Percentiles rank a stretch among this genome's conserved stretches.
Conservation (phyloP, 2,888 invertebrate genomes). For the Hydriomena furcata region DNA sequence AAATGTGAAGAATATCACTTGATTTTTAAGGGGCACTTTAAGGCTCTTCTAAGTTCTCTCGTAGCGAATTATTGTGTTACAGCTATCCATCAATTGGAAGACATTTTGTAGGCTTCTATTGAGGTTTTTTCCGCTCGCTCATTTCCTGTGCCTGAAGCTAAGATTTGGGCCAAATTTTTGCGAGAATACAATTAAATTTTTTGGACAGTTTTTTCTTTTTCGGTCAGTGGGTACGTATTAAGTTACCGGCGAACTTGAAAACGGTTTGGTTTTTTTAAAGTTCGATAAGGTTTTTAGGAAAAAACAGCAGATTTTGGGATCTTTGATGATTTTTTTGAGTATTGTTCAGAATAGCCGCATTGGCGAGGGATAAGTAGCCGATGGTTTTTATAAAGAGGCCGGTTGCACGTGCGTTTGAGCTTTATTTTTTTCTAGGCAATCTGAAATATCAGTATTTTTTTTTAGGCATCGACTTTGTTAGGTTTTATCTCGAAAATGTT, state of each 20-base stretch:
- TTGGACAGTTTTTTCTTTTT: slow-evolving; percentile 60
- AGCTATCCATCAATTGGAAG: slow-evolving; percentile 77
- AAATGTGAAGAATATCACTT: slow-evolving; percentile 78
- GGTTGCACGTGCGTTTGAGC: slow-evolving; percentile 41
- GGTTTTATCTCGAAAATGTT: neutral
- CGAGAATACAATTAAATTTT: slow-evolving; percentile 71
- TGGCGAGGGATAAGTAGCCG: slow-evolving; percentile 54
- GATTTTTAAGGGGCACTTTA: slow-evolving; percentile 80
- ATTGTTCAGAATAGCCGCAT: slow-evolving; percentile 45
- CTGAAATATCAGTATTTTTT: neutral
- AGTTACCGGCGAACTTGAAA: slow-evolving; percentile 60
- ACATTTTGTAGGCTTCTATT: slow-evolving; percentile 72
- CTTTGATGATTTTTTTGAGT: slow-evolving; percentile 46
- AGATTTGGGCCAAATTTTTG: slow-evolving; percentile 69
- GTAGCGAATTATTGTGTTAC: slow-evolving; percentile 77
- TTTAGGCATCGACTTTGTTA: neutral
- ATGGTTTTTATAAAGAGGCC: slow-evolving; percentile 38
- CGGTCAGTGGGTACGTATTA: slow-evolving; percentile 73
- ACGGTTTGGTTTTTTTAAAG: slow-evolving; percentile 52
- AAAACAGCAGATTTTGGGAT: slow-evolving; percentile 43
- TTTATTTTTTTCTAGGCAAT: slow-evolving; percentile 1
- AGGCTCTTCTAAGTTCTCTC: slow-evolving; percentile 63
- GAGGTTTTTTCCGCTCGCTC: slow-evolving; percentile 69
- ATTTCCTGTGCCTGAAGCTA: slow-evolving; percentile 75
- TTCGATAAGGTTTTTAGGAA: slow-evolving; percentile 53